Evolutionary conservation across 2,888 invertebrate species (phyloP).

Genomic region (Ectobius pallidus): DNA sequence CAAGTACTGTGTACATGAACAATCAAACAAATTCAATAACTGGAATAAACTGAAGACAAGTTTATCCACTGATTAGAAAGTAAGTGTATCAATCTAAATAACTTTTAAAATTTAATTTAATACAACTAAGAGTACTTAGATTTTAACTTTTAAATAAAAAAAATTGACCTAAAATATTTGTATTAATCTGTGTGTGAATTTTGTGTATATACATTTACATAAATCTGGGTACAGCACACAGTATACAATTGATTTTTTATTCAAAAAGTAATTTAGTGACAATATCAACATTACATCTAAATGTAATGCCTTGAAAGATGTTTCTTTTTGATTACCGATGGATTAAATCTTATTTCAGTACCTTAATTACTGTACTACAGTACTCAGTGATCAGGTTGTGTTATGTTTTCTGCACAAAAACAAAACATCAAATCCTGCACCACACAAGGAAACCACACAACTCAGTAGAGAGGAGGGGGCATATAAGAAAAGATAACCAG

Average conservation of each 20-base stretch:
- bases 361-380: neutral
- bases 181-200: neutral
- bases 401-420: neutral
- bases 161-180: too few species aligned
- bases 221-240: neutral
- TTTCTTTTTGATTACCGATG: neutral
- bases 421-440: too few species aligned
- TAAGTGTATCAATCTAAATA: neutral
- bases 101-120: neutral
- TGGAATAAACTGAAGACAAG: neutral
- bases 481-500: neutral
- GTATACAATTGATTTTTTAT: neutral
- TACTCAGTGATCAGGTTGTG: neutral
- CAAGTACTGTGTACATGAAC: constrained; percentile 16
- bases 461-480: neutral
- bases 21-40: neutral
- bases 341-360: neutral
- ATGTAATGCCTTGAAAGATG: neutral
- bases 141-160: too few species aligned
- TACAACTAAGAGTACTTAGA: neutral
- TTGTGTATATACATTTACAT: neutral
- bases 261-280: neutral
- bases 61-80: neutral
- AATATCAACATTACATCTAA: neutral
- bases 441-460: neutral